Evolutionary conservation across 2,888 invertebrate genomes (phyloP), one percentile per base, ranked within the genome.

Genomic region (Melitaea athalia): DNA sequence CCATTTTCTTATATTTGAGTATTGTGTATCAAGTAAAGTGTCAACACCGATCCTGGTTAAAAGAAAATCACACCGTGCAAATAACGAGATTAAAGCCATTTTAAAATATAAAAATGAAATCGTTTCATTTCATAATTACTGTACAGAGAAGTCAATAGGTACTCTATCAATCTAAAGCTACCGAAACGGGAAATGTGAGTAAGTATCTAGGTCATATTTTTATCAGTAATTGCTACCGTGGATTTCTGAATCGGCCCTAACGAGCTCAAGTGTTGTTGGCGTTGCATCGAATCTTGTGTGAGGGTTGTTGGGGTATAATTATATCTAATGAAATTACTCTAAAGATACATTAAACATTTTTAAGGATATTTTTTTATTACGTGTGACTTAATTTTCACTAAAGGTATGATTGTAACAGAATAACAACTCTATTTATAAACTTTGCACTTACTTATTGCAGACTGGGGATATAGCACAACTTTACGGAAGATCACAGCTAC

Each of bases 211-310:
- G 67, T 67, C 45, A 33, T 50, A 43, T 33, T 59, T 64, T 63
- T 67, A 63, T 63, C 63, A 63, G 63, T 63, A 67, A 67, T 67
- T 59, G 63, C 63, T 63, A 67, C 63, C 43, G 67, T 52, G 60
- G 24, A 10, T 52, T 52, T 57, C 62, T 66, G 69, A 69, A 66
- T 53, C 59, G 59, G 63, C 63, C 59, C 52, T 59, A 66, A 69
- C 59, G 55, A 69, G 53, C 47, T 69, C 52, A 55, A 69, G 69
- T 49, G 47, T 45, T 31, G 52, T 59, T 45, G 11, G 38, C 50
- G 59, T 24, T 49, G 55, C 63, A 49, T 50, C 45, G 50, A 65
- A 66, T 63, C 63, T 66, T 69, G 62, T 52, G 42, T 24, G 62
- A 43, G 42, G 42, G 57, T 11, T 15, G 57, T 57, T 57, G 42